A percentile compares a stretch with the other conserved stretches of the same genome.
Conservation (phyloP, 2,797 vertebrate genomes). For the Paedocypris micromegethes region DNA sequence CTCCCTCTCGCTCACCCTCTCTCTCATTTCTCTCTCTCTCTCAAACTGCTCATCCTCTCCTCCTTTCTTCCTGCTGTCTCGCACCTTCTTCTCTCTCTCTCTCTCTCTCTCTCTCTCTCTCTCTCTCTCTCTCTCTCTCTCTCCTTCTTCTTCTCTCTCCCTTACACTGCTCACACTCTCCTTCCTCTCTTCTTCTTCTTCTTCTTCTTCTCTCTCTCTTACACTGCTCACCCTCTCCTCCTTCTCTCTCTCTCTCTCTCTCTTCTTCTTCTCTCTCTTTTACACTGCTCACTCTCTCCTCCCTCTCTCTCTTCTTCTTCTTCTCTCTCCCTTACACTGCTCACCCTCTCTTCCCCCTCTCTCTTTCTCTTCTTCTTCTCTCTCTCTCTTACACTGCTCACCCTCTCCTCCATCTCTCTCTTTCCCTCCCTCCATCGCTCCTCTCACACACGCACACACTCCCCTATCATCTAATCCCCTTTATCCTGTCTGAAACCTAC, state of each 20-base stretch:
- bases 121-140: too few relatives aligned
- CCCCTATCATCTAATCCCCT: conserved; percentile 34
- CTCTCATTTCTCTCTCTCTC: too few relatives aligned
- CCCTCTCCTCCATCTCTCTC: too few relatives aligned
- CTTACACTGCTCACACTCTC: background rate
- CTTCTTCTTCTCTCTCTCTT: too few relatives aligned
- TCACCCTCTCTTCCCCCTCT: background rate
- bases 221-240: too few relatives aligned
- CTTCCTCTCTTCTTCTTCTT: conserved; percentile 2
- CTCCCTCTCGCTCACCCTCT: too few relatives aligned
- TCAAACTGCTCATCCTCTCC: too few relatives aligned
- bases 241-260: background rate
- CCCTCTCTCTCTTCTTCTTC: background rate
- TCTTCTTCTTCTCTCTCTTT: background rate
- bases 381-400: too few relatives aligned
- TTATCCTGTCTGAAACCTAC: conserved; percentile 44
- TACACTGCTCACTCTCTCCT: too few relatives aligned
- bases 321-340: background rate
- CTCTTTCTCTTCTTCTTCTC: background rate
- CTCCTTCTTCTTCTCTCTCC: background rate
- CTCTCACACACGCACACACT: background rate
- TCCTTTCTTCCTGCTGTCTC: too few relatives aligned
- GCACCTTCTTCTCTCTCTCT: too few relatives aligned
- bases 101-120: too few relatives aligned
- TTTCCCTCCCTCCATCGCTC: background rate